Percentiles rank a stretch among this genome's conserved stretches.
phyloP scores from a whole-genome alignment of 2,888 invertebrate genomes.

The Drosophila kokeensis region DNA sequence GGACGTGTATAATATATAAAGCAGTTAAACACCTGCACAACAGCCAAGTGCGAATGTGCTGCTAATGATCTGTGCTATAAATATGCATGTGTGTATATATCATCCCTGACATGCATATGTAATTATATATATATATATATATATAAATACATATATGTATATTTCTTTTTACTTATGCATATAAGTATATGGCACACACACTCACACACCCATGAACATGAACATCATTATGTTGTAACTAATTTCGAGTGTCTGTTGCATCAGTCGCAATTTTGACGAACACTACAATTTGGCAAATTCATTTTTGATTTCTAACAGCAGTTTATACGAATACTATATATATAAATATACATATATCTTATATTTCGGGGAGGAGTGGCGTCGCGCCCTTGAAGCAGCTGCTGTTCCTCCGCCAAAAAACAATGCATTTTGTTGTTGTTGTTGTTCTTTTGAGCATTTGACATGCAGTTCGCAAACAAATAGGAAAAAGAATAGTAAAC shows the following conservation, averaged over 20 bases:
- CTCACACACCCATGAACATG: conserved; percentile 3
- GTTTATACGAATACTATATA: conserved; percentile 22
- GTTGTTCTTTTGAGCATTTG: conserved; percentile 45
- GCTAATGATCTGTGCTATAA: conserved; percentile 11
- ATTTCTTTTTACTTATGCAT: background rate
- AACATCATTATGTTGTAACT: conserved; percentile 11
- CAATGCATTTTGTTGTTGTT: conserved; percentile 12
- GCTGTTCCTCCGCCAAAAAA: conserved; percentile 4
- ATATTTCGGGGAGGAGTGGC: background rate
- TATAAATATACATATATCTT: conserved; percentile 12
- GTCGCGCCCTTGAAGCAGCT: conserved; percentile 3
- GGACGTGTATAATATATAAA: conserved; percentile 38
- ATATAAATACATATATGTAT: conserved; percentile 1
- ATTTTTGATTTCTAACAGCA: conserved; percentile 22
- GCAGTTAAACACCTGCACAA: conserved; percentile 29
- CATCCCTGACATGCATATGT: background rate
- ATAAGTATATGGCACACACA: conserved; percentile 8
- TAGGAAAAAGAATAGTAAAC: conserved; percentile 1
- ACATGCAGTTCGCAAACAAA: conserved; percentile 23
- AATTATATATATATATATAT: background rate
- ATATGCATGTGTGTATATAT: background rate
- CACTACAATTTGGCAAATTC: conserved; percentile 55
- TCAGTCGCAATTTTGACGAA: conserved; percentile 54
- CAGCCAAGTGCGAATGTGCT: conserved; percentile 17
- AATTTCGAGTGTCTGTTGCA: conserved; percentile 48